Evolutionary conservation across 2,113 vertebrate genomes (phyloP).

Genomic region (Scatophagus argus): DNA sequence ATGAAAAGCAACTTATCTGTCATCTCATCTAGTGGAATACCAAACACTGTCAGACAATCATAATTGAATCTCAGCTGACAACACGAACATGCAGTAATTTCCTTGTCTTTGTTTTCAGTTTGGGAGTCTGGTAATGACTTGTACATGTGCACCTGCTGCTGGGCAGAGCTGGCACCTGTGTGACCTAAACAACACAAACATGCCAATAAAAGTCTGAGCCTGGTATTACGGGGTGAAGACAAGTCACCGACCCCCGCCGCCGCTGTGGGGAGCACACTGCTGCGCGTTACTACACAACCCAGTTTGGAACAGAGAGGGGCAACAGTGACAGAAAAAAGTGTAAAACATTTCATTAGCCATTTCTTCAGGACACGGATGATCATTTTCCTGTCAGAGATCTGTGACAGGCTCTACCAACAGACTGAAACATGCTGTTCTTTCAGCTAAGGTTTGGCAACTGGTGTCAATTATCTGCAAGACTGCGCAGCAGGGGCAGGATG

Average conservation of each 20-base stretch:
- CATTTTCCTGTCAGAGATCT: constrained; percentile 18
- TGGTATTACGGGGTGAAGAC: constrained; percentile 31
- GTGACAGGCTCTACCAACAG: constrained; percentile 13
- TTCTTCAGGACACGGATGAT: constrained; percentile 25
- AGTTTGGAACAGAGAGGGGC: background rate
- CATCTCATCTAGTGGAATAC: constrained; percentile 5
- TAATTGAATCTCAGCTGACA: constrained; percentile 30
- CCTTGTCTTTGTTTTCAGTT: background rate
- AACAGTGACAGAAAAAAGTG: constrained; percentile 17
- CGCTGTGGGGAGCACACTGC: background rate
- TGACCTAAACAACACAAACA: constrained; percentile 39
- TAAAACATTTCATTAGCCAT: constrained; percentile 36
- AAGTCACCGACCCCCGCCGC: constrained; percentile 15
- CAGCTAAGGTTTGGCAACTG: constrained; percentile 21
- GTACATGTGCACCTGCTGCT: constrained; percentile 60
- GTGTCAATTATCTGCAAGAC: constrained; percentile 57
- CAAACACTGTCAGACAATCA: constrained; percentile 10
- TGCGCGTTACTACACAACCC: constrained; percentile 17
- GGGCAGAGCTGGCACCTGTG: constrained; percentile 13
- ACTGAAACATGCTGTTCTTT: constrained; percentile 29
- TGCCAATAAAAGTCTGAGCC: constrained; percentile 24
- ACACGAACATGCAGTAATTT: constrained; percentile 22
- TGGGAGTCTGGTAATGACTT: constrained; percentile 36
- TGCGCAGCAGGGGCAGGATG: constrained; percentile 10
- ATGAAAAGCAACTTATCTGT: constrained; percentile 29